These are phyloP conservation scores for Dicaeum eximium DNA, from an alignment of 2,113 vertebrate genomes.

Conservation along the genomic window DNA sequence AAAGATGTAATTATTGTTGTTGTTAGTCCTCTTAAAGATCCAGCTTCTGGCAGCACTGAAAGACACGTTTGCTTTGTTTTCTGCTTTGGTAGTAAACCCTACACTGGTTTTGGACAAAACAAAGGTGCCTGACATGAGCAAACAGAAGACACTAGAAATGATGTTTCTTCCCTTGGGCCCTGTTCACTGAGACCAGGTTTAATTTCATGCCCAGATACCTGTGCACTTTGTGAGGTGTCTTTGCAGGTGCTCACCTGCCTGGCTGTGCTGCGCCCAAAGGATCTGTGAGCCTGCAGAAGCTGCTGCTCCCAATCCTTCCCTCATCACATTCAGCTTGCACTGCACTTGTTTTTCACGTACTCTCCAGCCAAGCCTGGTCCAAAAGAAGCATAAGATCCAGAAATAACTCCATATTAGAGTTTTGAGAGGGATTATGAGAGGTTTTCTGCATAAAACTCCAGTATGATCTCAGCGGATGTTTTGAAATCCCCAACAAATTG, in stretches of 20 bases:
- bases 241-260: not conserved
- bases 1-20: not conserved
- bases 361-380: not conserved
- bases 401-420: not conserved
- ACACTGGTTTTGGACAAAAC: not conserved
- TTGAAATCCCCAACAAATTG: slow-evolving; percentile 31
- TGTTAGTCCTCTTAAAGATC: not conserved
- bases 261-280: not conserved
- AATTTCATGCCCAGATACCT: not conserved
- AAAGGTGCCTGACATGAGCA: not conserved
- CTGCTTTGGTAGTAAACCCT: not conserved
- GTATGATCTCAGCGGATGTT: slow-evolving; percentile 7
- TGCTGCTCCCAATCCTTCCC: not conserved
- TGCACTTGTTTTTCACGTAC: not conserved
- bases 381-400: not conserved
- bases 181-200: not conserved
- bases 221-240: not conserved
- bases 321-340: not conserved
- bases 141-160: not conserved
- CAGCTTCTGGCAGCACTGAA: not conserved
- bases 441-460: not conserved
- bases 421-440: slow-evolving; percentile 3
- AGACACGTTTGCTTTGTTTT: not conserved
- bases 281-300: not conserved
- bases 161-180: not conserved